phyloP scores from a whole-genome alignment of 2,797 vertebrate species.

The Poecile montanus region DNA sequence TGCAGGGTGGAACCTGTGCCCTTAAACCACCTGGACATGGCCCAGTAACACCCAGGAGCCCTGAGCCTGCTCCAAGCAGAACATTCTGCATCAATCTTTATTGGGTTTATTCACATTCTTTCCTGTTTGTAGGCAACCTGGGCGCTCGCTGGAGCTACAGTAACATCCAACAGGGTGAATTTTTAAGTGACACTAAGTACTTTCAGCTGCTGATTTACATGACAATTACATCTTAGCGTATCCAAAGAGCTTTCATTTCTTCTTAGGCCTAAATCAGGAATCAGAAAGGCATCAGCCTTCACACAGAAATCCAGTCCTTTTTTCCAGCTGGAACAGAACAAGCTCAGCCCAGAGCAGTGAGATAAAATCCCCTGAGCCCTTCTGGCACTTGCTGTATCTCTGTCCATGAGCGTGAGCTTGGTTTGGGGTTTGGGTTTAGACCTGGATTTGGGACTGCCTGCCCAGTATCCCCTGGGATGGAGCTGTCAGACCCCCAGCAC shows the following conservation, averaged over 20 bases:
- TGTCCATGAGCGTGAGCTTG: rapidly evolving
- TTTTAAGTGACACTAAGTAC: neutral
- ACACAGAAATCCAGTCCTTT: neutral
- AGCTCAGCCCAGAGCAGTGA: neutral
- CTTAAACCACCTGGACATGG: neutral
- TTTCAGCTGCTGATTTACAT: neutral
- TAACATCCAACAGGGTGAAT: neutral
- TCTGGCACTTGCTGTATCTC: neutral
- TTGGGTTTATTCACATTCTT: neutral
- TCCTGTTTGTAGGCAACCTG: neutral
- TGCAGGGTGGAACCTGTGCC: neutral
- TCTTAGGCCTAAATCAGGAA: neutral
- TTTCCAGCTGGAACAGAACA: neutral
- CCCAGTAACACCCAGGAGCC: neutral
- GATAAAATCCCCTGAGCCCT: neutral
- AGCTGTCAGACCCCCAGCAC: neutral
- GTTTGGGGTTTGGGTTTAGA: neutral
- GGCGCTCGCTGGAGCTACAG: neutral
- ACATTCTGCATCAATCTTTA: neutral
- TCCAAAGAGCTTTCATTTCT: neutral
- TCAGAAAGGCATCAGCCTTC: neutral
- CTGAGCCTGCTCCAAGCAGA: neutral
- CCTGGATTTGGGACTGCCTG: rapidly evolving
- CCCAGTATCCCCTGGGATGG: rapidly evolving
- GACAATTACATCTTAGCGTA: neutral